These are phyloP conservation scores for Anolis apletophallus DNA, from an alignment of 2,797 vertebrate genomes.

Conservation along the genomic window DNA sequence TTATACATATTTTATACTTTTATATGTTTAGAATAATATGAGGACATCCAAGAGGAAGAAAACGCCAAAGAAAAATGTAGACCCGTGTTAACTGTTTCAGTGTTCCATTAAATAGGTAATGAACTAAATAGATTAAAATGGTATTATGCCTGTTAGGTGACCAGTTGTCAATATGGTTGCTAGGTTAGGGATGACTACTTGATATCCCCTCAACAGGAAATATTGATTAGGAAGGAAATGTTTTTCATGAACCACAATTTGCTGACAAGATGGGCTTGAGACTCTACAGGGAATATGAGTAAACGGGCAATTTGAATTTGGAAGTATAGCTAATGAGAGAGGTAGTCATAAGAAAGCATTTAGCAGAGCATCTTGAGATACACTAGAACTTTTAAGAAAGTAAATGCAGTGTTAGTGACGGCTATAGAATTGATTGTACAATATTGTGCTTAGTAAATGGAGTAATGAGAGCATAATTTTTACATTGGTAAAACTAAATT, in stretches of 20 bases:
- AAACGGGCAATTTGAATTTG: neutral
- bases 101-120: constrained; percentile 49
- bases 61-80: constrained; percentile 24
- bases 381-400: neutral
- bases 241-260: neutral
- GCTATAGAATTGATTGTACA: neutral
- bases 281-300: neutral
- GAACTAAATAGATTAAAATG: constrained; percentile 63
- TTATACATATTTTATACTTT: neutral
- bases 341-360: neutral
- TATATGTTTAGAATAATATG: neutral
- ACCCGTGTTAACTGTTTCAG: constrained; percentile 63
- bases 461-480: neutral
- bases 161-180: neutral
- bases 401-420: neutral
- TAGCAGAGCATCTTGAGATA: neutral
- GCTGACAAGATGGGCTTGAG: neutral
- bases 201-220: neutral
- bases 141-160: constrained; percentile 33
- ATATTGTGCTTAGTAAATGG: neutral
- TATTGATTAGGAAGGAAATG: neutral
- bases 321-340: neutral
- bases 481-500: neutral
- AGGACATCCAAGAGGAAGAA: neutral
- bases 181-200: neutral